Evolutionary conservation across 1,140 invertebrate genomes (phyloP), one percentile per base, ranked within the genome.

Genomic region (Zaprionus ornatus): DNA sequence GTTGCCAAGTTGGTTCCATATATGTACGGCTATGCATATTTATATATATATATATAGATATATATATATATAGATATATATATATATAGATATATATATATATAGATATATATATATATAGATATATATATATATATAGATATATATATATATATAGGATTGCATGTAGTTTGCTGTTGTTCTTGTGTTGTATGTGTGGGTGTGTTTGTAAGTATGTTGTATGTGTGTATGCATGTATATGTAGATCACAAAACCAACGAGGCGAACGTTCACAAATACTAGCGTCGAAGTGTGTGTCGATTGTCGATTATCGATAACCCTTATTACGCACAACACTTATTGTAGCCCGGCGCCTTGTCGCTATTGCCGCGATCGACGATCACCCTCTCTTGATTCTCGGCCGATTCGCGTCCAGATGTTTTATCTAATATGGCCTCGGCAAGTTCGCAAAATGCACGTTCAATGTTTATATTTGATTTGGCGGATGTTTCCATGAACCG

Each of bases 401-500:
- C 94, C 13, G 94, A 94, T 74, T 96, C 95, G 74, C 94, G 94
- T 2, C 95, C 95, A 59, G 95, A 94, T 61, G 95, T 96, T 93
- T 98, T 98, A 91, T 98, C 96, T 79, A 99, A 94, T 91, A 99
- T 99, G 76, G 98, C 98, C 94, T 98, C 97, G 61, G 99, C 98
- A 90, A 99, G 93, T 93, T 99, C 98, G 92, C 97, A 98, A 94
- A 99, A 99, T 59, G 98, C 98, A 90, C 96, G 96, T 91, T 99
- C 99, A 70, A 99, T 99, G 93, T 99, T 99, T 88, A 99, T 97
- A 90, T 99, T 98, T 66, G 98, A 97, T 93, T 99, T 99, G 42
- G 99, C 99, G 80, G 98, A 99, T 21, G 99, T 99, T 94, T 99
- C 99, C 96, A 99, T 97, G 94, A 99, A 99, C 92, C 97, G 96